A percentile compares a stretch with the other conserved stretches of the same genome.
phyloP scores from a whole-genome alignment of 92 coral and sea anemone species.

The Plumapathes pennacea region DNA sequence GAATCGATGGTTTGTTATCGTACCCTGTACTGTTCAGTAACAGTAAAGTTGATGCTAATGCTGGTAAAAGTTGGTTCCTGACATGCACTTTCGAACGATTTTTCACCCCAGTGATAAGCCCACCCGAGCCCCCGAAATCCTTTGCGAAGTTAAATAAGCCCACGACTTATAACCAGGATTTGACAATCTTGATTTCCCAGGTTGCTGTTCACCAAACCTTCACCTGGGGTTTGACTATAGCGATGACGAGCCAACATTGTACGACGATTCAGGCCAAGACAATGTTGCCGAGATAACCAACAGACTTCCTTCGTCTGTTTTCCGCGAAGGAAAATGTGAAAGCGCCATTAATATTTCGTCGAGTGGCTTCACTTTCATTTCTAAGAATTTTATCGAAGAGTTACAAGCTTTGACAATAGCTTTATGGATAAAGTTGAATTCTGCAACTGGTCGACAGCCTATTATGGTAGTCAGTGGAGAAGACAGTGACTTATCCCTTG shows the following conservation, averaged over 20 bases:
- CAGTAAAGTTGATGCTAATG: no score
- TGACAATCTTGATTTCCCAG: slow-evolving; percentile 6
- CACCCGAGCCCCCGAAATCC: no score
- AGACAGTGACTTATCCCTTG: slow-evolving; percentile 21
- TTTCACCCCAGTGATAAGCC: no score
- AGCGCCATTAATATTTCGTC: slow-evolving; percentile 10
- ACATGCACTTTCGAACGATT: no score
- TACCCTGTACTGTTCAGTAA: no score
- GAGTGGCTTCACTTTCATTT: slow-evolving; percentile 15
- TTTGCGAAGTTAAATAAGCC: no score
- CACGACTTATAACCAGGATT: no score
- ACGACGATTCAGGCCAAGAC: slow-evolving; percentile 11
- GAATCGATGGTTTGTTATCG: no score
- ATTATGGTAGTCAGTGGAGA: slow-evolving; percentile 23
- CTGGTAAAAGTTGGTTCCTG: no score
- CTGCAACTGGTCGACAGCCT: slow-evolving; percentile 28
- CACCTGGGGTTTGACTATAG: slow-evolving; percentile 32
- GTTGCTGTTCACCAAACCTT: slow-evolving; percentile 39
- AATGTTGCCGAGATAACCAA: not conserved
- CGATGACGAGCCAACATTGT: not conserved
- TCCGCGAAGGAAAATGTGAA: slow-evolving; percentile 13
- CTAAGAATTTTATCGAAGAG: slow-evolving; percentile 8
- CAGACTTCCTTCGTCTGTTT: not conserved
- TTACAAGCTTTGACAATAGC: slow-evolving; percentile 42
- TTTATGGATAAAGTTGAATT: slow-evolving; percentile 39